A percentile compares a stretch with the other conserved stretches of the same genome.
These are phyloP conservation scores for Agrotis segetum DNA, from an alignment of 2,888 invertebrate species.

Conservation along the genomic window DNA sequence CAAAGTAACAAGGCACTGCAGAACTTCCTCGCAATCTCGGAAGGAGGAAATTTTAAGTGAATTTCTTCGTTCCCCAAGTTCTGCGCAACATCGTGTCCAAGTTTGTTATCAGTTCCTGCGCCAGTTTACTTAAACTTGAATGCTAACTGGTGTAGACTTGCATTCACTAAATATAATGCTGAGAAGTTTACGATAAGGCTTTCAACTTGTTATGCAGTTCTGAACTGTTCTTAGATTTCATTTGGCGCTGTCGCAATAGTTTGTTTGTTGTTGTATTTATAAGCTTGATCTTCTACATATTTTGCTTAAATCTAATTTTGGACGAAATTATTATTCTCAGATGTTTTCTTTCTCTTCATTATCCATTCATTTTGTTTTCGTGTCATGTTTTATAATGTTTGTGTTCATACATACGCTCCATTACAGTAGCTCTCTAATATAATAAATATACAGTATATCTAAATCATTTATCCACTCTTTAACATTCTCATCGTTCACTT, in stretches of 20 bases:
- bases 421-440: constrained; percentile 5
- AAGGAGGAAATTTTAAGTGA: constrained; percentile 53
- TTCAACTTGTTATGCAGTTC: constrained; percentile 47
- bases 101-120: constrained; percentile 58
- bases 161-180: constrained; percentile 61
- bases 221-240: constrained; percentile 21
- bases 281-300: constrained; percentile 1
- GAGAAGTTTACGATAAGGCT: constrained; percentile 54
- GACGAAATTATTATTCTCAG: background rate
- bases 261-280: constrained; percentile 18
- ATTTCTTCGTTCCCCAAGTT: constrained; percentile 53
- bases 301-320: background rate
- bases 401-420: background rate
- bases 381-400: background rate
- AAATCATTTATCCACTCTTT: background rate
- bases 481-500: constrained; percentile 7
- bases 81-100: constrained; percentile 47
- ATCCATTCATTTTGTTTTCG: background rate
- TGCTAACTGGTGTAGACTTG: constrained; percentile 51
- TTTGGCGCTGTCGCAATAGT: background rate
- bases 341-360: background rate
- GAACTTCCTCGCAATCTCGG: constrained; percentile 38
- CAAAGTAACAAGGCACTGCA: constrained; percentile 38
- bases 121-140: constrained; percentile 60
- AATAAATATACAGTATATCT: background rate